phyloP scores from a whole-genome alignment of 2,113 vertebrate species.

The Oreamnos americanus region DNA sequence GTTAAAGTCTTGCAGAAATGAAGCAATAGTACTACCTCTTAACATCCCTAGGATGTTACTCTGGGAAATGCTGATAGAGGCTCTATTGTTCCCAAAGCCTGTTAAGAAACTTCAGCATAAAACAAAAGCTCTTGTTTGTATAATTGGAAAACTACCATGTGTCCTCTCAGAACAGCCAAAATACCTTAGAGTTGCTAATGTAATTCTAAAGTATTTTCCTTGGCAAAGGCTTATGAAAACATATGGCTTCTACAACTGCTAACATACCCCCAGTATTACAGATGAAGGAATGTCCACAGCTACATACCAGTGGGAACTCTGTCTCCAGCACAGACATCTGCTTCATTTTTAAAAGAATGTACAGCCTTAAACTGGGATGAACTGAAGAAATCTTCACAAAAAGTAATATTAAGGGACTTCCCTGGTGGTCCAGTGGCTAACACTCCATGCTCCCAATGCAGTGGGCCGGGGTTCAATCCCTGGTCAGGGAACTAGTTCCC shows the following conservation, averaged over 20 bases:
- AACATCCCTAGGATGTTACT: constrained; percentile 20
- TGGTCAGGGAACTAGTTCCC: background rate
- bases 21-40: background rate
- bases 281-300: constrained; percentile 4
- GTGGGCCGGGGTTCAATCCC: background rate
- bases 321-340: background rate
- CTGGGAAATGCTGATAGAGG: constrained; percentile 33
- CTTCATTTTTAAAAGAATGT: constrained; percentile 40
- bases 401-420: constrained; percentile 27
- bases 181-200: constrained; percentile 65
- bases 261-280: background rate
- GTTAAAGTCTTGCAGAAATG: background rate
- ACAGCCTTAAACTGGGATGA: background rate
- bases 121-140: constrained; percentile 67
- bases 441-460: background rate
- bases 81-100: constrained; percentile 49
- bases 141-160: constrained; percentile 52
- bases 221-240: constrained; percentile 63
- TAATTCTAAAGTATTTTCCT: constrained; percentile 67
- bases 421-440: background rate
- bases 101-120: constrained; percentile 18
- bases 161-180: constrained; percentile 58
- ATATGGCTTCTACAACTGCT: constrained; percentile 28
- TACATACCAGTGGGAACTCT: background rate
- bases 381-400: background rate